These are phyloP conservation scores for Microtus richardsoni DNA, from an alignment of 2,113 vertebrate species.

Conservation along the genomic window DNA sequence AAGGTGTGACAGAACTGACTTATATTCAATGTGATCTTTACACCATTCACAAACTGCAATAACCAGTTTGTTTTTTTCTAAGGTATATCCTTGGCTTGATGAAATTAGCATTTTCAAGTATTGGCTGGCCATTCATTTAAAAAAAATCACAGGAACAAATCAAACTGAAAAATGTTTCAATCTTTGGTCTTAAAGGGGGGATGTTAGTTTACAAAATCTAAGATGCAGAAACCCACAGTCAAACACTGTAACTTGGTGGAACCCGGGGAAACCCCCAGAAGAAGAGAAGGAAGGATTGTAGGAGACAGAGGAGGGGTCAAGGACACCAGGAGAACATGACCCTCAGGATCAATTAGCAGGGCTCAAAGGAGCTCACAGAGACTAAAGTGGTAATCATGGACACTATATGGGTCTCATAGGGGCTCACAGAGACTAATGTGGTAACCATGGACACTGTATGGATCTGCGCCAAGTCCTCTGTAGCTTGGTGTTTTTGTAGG, in stretches of 20 bases:
- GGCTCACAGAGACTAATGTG: not conserved
- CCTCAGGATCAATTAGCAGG: not conserved
- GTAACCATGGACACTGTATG: not conserved
- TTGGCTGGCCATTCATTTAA: not conserved
- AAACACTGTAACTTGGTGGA: not conserved
- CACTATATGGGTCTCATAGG: not conserved
- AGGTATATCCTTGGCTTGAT: not conserved
- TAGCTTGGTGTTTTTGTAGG: not conserved
- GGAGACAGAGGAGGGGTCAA: not conserved
- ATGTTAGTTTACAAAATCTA: not conserved
- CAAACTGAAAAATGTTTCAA: not conserved
- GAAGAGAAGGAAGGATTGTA: not conserved
- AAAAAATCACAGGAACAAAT: slow-evolving; percentile 4
- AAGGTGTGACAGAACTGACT: not conserved
- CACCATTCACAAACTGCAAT: not conserved
- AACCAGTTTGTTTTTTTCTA: not conserved
- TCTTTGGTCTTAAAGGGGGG: not conserved
- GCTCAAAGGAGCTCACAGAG: not conserved
- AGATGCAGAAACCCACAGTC: not conserved
- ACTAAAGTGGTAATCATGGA: not conserved
- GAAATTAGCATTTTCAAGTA: slow-evolving; percentile 9
- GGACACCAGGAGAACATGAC: not conserved
- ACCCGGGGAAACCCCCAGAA: not conserved
- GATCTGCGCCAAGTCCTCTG: not conserved
- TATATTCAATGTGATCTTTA: not conserved